Base-by-base conservation (phyloP, 2,113 vertebrate species). In the Halcyon malimbica region DNA sequence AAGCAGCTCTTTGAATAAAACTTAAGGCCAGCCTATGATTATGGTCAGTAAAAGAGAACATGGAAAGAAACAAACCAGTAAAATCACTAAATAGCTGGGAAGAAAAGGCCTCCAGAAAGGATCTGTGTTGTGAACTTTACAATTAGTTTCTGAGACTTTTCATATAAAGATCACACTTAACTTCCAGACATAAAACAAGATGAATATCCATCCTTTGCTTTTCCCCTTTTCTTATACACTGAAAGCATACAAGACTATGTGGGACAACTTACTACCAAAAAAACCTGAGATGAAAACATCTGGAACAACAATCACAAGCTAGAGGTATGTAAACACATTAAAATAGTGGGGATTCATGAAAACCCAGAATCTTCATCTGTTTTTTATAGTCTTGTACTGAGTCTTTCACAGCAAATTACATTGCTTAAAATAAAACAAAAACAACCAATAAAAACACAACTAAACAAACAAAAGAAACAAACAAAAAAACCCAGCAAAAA, bases 161-260 rank as follows among this genome's bases (percentile, higher is more conserved):
- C 28, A 69, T 33, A 62, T 50, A 77, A 73, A 65, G 37, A 20
- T 44, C 13, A 5, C 9, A 50, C 10, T 64, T 71, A 24, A 51
- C 10, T 78, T 83, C 39, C 60, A 91, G 46, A 87, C 5, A 21
- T 23, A 42, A 5, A 81, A 54, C 28, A 42, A 83, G 62, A 76
- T 19, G 7, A 70, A 59, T 14, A 87, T 6, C 4, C 9, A 54
- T 17, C 33, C 12, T n/a, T 60, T 0, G 0, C 29, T 76, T 33
- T 37, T 16, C 15, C 12, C 23, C 10, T 51, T 75, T 84, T 53
- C n/a, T 91, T 69, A 51, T 9, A 79, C 6, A 42, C 8, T 35
- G 60, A 41, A 85, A 87, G 7, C 13, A 60, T 24, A 46, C 13
- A 59, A 76, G 19, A 20, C 19, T 39, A 26, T 1, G 2, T 35